A percentile compares a stretch with the other conserved stretches of the same genome.
Evolutionary conservation across 2,113 vertebrate genomes (phyloP).

Genomic region (Amia ocellicauda): DNA sequence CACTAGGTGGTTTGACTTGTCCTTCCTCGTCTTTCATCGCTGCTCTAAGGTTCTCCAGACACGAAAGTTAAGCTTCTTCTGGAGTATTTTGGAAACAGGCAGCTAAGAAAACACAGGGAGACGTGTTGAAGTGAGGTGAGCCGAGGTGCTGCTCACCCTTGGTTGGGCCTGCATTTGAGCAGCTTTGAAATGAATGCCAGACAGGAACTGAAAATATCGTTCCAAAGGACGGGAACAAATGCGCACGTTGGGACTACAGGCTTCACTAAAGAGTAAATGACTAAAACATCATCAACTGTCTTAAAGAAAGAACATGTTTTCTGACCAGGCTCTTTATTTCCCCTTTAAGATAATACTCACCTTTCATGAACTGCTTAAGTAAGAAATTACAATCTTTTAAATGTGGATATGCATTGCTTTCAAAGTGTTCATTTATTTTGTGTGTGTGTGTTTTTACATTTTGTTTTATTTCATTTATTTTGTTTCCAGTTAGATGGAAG

Average conservation of each 20-base stretch:
- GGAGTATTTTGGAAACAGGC: constrained; percentile 57
- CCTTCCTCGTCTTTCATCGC: constrained; percentile 65
- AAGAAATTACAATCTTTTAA: too few relatives aligned
- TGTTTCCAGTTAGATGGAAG: background rate
- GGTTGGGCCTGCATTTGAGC: constrained; percentile 64
- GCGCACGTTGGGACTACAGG: constrained; percentile 49
- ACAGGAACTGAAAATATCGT: constrained; percentile 66
- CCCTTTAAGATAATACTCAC: background rate
- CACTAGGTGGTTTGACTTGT: constrained; percentile 64
- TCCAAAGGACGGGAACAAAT: constrained; percentile 53
- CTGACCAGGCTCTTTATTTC: background rate
- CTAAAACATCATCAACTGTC: background rate
- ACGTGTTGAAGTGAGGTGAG: constrained; percentile 42
- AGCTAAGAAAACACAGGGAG: constrained; percentile 22
- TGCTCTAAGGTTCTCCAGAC: constrained; percentile 31
- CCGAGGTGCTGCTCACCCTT: constrained; percentile 56
- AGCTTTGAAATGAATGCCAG: constrained; percentile 71
- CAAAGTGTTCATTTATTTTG: too few relatives aligned
- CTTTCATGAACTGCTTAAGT: too few relatives aligned
- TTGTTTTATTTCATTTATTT: too few relatives aligned
- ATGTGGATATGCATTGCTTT: too few relatives aligned
- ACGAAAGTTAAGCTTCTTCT: constrained; percentile 52
- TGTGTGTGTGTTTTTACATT: too few relatives aligned
- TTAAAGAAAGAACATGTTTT: background rate
- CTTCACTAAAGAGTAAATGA: too few relatives aligned